Percentiles rank a stretch among this genome's conserved stretches.
These are phyloP conservation scores for Adelphocoris suturalis DNA, from an alignment of 2,888 invertebrate species.

Conservation along the genomic window DNA sequence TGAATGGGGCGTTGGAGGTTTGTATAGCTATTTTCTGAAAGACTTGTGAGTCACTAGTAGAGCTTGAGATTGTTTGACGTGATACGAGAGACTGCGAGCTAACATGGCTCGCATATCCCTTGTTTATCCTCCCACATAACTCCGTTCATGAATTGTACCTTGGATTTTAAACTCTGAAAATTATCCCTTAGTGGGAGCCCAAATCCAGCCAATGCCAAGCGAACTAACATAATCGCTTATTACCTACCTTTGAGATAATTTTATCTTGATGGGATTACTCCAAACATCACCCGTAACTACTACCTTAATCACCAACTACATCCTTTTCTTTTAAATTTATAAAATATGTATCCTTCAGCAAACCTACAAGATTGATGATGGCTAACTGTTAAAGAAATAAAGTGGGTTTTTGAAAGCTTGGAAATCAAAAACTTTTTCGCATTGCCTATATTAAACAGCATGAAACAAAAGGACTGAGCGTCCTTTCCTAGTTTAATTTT, in stretches of 20 bases:
- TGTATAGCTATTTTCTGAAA: background rate
- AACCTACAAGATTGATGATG: no score
- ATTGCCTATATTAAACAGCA: no score
- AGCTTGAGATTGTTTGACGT: background rate
- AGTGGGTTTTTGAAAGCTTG: no score
- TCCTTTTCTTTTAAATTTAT: no score
- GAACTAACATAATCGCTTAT: background rate
- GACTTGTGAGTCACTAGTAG: background rate
- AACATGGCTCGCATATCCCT: background rate
- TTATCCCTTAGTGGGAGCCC: background rate
- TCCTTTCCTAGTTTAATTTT: no score
- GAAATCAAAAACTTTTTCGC: no score
- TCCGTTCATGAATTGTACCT: background rate
- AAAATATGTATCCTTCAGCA: no score
- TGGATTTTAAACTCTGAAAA: constrained; percentile 26
- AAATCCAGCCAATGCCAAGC: constrained; percentile 3
- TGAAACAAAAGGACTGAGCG: no score
- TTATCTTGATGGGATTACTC: background rate
- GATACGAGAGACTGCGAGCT: background rate
- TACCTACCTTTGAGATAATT: background rate
- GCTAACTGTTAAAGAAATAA: no score
- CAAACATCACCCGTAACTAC: no score
- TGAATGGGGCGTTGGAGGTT: constrained; percentile 1
- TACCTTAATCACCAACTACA: no score
- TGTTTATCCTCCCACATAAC: background rate